phyloP scores from a whole-genome alignment of 2,797 vertebrate genomes.

The Gastrophryne carolinensis region DNA sequence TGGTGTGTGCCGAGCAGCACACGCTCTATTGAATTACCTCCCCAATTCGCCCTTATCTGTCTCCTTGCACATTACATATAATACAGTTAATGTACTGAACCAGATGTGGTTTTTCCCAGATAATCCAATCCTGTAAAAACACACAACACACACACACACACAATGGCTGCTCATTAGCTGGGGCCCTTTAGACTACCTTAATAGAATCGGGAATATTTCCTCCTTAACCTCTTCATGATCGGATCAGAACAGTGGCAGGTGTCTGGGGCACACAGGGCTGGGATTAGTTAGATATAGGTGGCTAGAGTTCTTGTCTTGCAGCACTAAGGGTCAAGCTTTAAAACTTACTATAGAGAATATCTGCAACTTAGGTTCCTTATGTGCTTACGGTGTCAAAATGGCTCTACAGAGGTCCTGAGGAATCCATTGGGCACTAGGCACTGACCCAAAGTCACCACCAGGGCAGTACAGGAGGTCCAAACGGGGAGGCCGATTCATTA shows the following conservation, averaged over 20 bases:
- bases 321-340: no score
- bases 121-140: conserved; percentile 35
- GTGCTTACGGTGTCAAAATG: no score
- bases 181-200: neutral
- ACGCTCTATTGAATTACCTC: conserved; percentile 30
- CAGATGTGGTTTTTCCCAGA: conserved; percentile 41
- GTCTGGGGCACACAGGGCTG: neutral
- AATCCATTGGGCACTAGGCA: no score
- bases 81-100: conserved; percentile 43
- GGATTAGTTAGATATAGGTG: neutral
- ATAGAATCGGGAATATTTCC: conserved; percentile 20
- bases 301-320: no score
- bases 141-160: neutral
- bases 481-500: no score
- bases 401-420: no score
- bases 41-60: conserved; percentile 40
- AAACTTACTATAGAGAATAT: no score
- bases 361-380: no score
- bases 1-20: neutral
- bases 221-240: conserved; percentile 22
- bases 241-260: neutral
- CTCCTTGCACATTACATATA: conserved; percentile 43
- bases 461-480: no score
- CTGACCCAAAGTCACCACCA: no score
- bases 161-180: conserved; percentile 22